These are phyloP conservation scores for Pseudochaenichthys georgianus DNA, from an alignment of 2,797 vertebrate species.

Conservation along the genomic window DNA sequence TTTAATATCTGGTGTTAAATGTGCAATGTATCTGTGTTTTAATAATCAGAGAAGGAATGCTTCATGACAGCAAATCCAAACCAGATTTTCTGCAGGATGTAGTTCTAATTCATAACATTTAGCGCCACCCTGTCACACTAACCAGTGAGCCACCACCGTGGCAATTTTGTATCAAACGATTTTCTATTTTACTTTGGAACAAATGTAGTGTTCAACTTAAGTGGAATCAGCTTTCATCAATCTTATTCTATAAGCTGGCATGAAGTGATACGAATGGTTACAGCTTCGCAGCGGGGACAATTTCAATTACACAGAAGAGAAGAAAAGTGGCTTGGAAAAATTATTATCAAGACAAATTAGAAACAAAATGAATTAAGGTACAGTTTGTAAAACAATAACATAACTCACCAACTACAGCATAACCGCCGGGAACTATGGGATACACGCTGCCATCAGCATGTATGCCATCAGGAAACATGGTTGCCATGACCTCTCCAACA, in stretches of 20 bases:
- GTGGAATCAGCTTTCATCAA: conserved; percentile 65
- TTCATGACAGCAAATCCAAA: conserved; percentile 23
- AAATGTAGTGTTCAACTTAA: conserved; percentile 38
- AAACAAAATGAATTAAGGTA: conserved; percentile 1
- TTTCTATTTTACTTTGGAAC: conserved; percentile 38
- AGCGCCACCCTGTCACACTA: conserved; percentile 20
- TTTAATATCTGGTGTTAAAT: not conserved
- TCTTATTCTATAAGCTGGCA: conserved; percentile 54
- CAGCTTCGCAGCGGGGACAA: conserved; percentile 25
- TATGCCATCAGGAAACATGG: conserved; percentile 96
- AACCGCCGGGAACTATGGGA: conserved; percentile 96
- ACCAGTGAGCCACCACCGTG: conserved; percentile 25
- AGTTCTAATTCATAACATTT: conserved; percentile 34
- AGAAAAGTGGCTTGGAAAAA: not conserved
- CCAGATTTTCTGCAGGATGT: conserved; percentile 23
- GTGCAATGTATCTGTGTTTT: not conserved
- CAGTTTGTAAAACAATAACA: not conserved
- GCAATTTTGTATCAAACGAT: conserved; percentile 20
- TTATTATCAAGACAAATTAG: conserved; percentile 4
- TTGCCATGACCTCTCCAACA: conserved; percentile 96
- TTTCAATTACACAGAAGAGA: conserved; percentile 49
- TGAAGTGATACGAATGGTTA: conserved; percentile 57
- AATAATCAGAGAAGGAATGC: conserved; percentile 10
- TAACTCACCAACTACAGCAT: conserved; percentile 94
- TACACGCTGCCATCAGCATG: conserved; percentile 92